Base-by-base conservation (phyloP, 2,113 vertebrate species). In the Rhagologus leucostigma region DNA sequence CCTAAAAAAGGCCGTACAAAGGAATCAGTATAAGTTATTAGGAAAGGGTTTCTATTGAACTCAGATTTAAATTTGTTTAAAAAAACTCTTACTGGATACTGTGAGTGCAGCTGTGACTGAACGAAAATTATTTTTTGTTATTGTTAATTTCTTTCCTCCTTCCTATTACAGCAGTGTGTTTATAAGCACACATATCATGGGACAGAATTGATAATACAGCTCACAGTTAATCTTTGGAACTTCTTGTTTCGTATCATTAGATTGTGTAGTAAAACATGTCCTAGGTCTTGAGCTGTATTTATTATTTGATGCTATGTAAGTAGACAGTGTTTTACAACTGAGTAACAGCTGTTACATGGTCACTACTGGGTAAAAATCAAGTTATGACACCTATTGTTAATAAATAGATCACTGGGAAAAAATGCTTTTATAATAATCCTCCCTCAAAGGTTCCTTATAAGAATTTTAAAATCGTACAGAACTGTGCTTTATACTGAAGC, bases 141-240 rank as follows among this genome's bases (percentile, higher is more conserved):
- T 9, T 73, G 33, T 71, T 65, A 47, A 63, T 95, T 90, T 87
- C 9, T 91, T 71, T 64, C 15, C 19, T 85, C 29, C 27, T 81
- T 78, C 39, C 16, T 77, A 23, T 86, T 89, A 26, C 15, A 62
- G 67, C 35, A 73, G 3, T 16, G 57, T 50, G 37, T 22, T 80
- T 84, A 19, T 0, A 62, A 83, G 35, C 52, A 67, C 41, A 88
- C 55, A 67, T 88, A 80, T 30, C n/a, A 55, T 29, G 46, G 77
- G 84, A 63, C 44, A 74, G 82, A 47, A 60, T 56, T 88, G 69
- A 68, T 93, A 92, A 70, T 59, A n/a, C 42, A 90, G 79, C 69
- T 50, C 32, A 14, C 11, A 67, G 83, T 90, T 95, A 89, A 95
- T 94, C 76, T 92, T 87, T 81, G 86, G 88, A 94, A 89, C 73